Evolutionary conservation across 2,797 vertebrate species (phyloP).

Genomic region (Parotocinclus haroldoi): DNA sequence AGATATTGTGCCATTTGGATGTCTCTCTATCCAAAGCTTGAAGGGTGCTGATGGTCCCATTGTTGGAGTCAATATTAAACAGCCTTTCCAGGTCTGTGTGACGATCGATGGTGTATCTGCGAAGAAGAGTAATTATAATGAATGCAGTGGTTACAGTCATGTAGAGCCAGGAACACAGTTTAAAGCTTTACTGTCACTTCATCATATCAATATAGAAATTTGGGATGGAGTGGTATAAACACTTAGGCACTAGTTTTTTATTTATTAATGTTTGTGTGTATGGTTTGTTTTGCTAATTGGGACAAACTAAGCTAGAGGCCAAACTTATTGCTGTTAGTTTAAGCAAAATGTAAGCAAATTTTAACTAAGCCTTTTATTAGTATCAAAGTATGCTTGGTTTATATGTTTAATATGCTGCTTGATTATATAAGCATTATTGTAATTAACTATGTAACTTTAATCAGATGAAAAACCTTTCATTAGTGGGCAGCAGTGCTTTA

Average conservation of each 20-base stretch:
- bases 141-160: constrained; percentile 34
- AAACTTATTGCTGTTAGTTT: constrained; percentile 14
- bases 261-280: constrained; percentile 15
- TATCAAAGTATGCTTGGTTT: neutral
- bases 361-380: no score
- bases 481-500: constrained; percentile 11
- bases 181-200: no score
- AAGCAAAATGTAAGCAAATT: neutral
- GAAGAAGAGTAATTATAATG: constrained; percentile 34
- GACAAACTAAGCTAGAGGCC: constrained; percentile 9
- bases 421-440: neutral
- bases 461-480: constrained; percentile 14
- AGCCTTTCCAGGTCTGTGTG: constrained; percentile 88
- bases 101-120: constrained; percentile 91
- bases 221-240: constrained; percentile 32
- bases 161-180: constrained; percentile 3
- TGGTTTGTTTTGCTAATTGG: constrained; percentile 31
- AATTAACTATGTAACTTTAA: constrained; percentile 4
- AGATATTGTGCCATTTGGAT: constrained; percentile 94
- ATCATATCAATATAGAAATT: neutral
- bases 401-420: neutral
- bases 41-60: constrained; percentile 89
- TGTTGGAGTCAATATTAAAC: constrained; percentile 88
- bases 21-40: constrained; percentile 90
- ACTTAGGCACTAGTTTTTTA: constrained; percentile 33